Conservation (phyloP, 2,113 vertebrate species). For the Petromus typicus region DNA sequence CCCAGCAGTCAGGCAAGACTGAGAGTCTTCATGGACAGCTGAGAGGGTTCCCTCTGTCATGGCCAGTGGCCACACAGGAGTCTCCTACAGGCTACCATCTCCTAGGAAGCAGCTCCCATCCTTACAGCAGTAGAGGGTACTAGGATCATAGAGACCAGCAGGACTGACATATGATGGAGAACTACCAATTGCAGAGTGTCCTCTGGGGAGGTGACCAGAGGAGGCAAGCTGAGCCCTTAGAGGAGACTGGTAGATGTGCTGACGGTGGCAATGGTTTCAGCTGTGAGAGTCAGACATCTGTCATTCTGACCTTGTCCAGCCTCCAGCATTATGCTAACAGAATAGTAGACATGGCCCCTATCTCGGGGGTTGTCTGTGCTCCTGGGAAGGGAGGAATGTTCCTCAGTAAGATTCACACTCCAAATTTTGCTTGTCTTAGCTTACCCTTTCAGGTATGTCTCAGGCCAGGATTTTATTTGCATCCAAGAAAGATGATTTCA, state of each 20-base stretch:
- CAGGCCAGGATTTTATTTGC: not conserved
- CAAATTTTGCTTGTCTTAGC: not conserved
- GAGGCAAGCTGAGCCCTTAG: not conserved
- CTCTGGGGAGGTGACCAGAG: not conserved
- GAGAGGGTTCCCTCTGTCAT: not conserved
- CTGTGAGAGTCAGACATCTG: not conserved
- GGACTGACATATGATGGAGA: fast-evolving
- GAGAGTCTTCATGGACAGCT: not conserved
- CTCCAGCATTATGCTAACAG: not conserved
- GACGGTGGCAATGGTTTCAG: not conserved
- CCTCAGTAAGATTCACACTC: not conserved
- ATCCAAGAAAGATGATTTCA: not conserved
- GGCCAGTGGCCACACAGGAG: not conserved
- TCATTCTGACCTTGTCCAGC: not conserved
- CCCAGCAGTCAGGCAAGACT: not conserved
- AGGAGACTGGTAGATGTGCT: not conserved
- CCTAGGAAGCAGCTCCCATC: not conserved
- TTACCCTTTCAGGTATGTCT: not conserved
- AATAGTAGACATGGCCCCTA: not conserved
- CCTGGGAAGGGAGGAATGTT: not conserved
- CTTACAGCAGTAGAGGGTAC: not conserved
- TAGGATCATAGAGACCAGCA: not conserved
- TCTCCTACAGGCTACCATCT: not conserved
- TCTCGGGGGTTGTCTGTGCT: not conserved
- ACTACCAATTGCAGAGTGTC: not conserved